A percentile compares a stretch with the other conserved stretches of the same genome.
Evolutionary conservation across 2,888 invertebrate species (phyloP).

Genomic region (Beris chalybata): DNA sequence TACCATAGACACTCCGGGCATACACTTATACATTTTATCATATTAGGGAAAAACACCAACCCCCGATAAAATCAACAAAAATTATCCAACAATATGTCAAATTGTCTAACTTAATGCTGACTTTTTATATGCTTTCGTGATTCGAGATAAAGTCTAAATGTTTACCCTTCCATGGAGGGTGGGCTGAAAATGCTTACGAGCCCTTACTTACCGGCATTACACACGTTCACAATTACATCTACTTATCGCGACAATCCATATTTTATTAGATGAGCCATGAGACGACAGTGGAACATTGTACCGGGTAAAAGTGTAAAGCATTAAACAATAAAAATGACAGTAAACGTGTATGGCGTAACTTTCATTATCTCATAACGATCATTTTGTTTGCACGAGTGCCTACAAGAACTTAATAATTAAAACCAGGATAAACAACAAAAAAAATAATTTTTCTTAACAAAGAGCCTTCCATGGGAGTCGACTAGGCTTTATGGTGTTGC

Average conservation of each 20-base stretch:
- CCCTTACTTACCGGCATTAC: conserved; percentile 4
- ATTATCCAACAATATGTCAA: conserved; percentile 21
- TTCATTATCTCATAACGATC: background rate
- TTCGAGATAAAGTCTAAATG: conserved; percentile 1
- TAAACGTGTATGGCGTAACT: conserved; percentile 20
- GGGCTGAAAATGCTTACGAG: no score
- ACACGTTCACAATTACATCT: conserved; percentile 26
- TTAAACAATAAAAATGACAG: conserved; percentile 30
- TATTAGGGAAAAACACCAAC: no score
- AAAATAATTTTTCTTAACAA: no score
- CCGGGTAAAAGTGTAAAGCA: conserved; percentile 8
- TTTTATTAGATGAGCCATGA: conserved; percentile 29
- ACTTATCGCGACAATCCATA: conserved; percentile 27
- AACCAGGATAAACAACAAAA: no score
- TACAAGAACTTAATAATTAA: no score
- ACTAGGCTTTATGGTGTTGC: no score
- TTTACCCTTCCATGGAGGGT: background rate
- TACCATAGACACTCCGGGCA: no score
- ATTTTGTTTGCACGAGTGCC: background rate
- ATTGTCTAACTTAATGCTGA: background rate
- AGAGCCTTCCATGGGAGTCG: no score
- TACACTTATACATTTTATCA: no score
- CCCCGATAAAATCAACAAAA: conserved; percentile 13
- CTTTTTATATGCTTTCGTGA: conserved; percentile 1
- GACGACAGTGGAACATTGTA: conserved; percentile 4